phyloP scores from a whole-genome alignment of 2,797 vertebrate species.

The Cichlasoma orientale region DNA sequence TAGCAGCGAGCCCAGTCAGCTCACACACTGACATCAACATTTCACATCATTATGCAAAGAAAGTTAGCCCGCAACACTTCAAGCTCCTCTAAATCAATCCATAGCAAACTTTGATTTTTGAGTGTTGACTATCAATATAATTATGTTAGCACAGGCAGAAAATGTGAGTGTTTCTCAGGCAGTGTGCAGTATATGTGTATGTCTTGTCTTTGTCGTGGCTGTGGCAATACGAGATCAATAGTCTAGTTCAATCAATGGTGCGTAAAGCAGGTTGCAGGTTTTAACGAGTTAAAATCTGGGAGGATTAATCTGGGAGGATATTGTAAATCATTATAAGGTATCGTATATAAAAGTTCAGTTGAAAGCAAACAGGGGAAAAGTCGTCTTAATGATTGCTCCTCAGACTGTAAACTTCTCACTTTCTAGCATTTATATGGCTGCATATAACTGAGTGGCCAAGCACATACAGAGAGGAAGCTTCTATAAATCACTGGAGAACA shows the following conservation, averaged over 20 bases:
- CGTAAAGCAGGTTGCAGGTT: background rate
- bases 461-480: conserved; percentile 37
- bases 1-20: background rate
- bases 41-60: conserved; percentile 9
- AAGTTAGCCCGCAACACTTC: background rate
- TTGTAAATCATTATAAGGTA: conserved; percentile 21
- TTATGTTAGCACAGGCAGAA: background rate
- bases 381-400: conserved; percentile 52
- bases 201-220: background rate
- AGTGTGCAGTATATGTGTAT: background rate
- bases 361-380: conserved; percentile 37
- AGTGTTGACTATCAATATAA: background rate
- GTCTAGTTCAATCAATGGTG: conserved; percentile 8
- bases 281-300: conserved; percentile 2
- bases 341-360: conserved; percentile 32
- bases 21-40: conserved; percentile 24
- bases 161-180: background rate
- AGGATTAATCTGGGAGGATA: background rate
- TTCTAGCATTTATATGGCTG: conserved; percentile 62
- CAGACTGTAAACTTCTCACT: conserved; percentile 57
- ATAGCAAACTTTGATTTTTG: conserved; percentile 16
- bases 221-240: conserved; percentile 18
- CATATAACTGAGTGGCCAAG: conserved; percentile 51
- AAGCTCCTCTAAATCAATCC: conserved; percentile 3
- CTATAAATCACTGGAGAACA: conserved; percentile 69